Base-by-base conservation (phyloP, 1,140 invertebrate genomes). In the Bombus fervidus region DNA sequence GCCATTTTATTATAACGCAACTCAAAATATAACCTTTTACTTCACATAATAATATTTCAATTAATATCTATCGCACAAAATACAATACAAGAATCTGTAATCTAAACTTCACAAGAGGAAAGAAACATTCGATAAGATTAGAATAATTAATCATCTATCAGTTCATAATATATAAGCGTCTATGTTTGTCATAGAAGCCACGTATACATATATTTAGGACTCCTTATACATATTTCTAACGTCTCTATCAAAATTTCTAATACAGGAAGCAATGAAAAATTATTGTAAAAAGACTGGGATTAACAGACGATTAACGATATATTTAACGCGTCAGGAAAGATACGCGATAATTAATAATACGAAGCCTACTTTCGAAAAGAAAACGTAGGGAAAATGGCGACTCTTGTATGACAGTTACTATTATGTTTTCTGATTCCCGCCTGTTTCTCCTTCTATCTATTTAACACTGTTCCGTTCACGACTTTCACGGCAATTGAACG, bases 361-460 rank as follows among this genome's bases (percentile, higher is more conserved):
- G 13, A 53, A 85, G 68, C 9, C 31, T 47, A 79, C 75, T 80
- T 85, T 80, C 62, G 1, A 79, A 79, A 39, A 71, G 68, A 85
- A 68, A 85, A 72, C 34, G 77, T 77, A 22, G 64, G 41, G 68
- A 72, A 85, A 85, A 85, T 85, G 83, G 83, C 83, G 83, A 39
- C 62, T 73, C n/a, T 5, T 28, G 68, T 41, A 80, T 80, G 68
- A 85, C 76, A 72, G 41, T 80, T 72, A 72, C 62, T 64, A 22
- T 25, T 37, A 71, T 69, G 41, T 41, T 64, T 31, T 72, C 3
- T 37, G 31, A 12, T 85, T 72, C 83, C 83, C 83, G 77, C 83
- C 68, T 59, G 39, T 85, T 85, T 72, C 77, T 80, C 57, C 41
- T 34, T 62, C 57, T 78, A 39, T 62, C 68, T 57, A 64, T 73